Evolutionary conservation across 2,797 vertebrate species (phyloP), one percentile per base, ranked within the genome.

Genomic region (Pseudomugil tenellus): DNA sequence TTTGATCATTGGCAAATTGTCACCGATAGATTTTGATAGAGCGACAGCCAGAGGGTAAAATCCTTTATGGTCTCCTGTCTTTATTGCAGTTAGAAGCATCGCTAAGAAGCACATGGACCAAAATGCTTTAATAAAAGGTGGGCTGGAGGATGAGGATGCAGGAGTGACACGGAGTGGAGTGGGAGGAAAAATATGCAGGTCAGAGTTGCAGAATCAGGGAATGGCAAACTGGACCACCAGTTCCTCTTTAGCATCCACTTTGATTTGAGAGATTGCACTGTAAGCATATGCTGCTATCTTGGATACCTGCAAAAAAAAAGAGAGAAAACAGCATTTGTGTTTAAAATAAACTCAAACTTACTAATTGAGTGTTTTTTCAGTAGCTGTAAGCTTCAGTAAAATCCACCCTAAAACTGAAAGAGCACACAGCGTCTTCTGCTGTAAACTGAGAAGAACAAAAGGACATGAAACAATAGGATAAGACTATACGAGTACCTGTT

Each of bases 191-290:
- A 74, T 70, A 71, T 72, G 70, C 25, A 49, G 83, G 72, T 52
- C 74, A 66, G 63, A 61, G 66, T 61, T 0, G 26, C 10, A 68
- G 59, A 79, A 81, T 97, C 95, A 99, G 1, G 97, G 97, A 88
- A 99, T 98, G 80, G 96, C 97, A 92, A 99, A 99, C 93, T 99
- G 97, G 87, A 98, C 97, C 81, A 98, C 97, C 79, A 99, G 93
- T 72, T 99, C 97, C 90, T 99, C 97, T 94, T 98, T 98, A 65
- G 96, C 96, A 16, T 98, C 97, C 83, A 98, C 97, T 75, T 96
- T 96, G 90, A 98, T 98, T 93, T 99, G 97, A 79, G 97, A 98
- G 89, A 98, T 97, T 78, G 97, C 96, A 88, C 97, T 99, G 93
- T 95, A 97, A 89, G 97, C 96, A 0, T 98, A 98, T 11, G 97